Percentiles rank a stretch among this genome's conserved stretches.
Conservation (phyloP, 2,113 vertebrate species). For the Pseudopipra pipra region DNA sequence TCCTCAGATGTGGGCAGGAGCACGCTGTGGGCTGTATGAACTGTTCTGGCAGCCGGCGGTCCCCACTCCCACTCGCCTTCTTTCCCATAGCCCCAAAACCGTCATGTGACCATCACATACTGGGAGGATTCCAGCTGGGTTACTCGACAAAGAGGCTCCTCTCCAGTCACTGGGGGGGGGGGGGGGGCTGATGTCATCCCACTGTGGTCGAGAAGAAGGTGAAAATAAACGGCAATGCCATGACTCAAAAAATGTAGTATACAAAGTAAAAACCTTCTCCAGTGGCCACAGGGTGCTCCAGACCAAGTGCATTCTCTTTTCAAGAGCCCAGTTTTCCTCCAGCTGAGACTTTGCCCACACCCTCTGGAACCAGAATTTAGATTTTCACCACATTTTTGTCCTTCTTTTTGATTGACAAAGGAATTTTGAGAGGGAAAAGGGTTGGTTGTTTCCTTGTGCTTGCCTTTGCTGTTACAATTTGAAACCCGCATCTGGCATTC, state of each 20-base stretch:
- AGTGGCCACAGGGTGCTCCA: background rate
- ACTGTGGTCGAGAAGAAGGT: rapidly evolving
- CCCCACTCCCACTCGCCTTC: conserved; percentile 18
- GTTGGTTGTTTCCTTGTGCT: background rate
- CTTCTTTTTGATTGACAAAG: background rate
- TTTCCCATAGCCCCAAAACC: conserved; percentile 14
- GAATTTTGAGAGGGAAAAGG: background rate
- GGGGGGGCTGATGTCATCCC: background rate
- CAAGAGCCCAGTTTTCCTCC: background rate
- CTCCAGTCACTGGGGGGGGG: background rate
- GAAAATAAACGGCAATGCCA: background rate
- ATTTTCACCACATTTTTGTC: background rate
- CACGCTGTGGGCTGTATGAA: conserved; percentile 27
- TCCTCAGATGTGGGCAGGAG: conserved; percentile 67
- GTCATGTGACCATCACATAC: background rate
- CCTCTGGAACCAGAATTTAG: background rate
- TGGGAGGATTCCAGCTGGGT: background rate
- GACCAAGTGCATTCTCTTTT: background rate
- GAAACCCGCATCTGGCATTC: background rate
- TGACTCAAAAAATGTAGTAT: background rate
- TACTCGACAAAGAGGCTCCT: background rate
- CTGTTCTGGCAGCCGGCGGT: background rate
- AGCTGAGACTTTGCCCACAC: background rate
- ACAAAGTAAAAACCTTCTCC: background rate
- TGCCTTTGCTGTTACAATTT: rapidly evolving